These are phyloP conservation scores for Apolygus lucorum DNA, from an alignment of 1,140 invertebrate species.

Conservation along the genomic window DNA sequence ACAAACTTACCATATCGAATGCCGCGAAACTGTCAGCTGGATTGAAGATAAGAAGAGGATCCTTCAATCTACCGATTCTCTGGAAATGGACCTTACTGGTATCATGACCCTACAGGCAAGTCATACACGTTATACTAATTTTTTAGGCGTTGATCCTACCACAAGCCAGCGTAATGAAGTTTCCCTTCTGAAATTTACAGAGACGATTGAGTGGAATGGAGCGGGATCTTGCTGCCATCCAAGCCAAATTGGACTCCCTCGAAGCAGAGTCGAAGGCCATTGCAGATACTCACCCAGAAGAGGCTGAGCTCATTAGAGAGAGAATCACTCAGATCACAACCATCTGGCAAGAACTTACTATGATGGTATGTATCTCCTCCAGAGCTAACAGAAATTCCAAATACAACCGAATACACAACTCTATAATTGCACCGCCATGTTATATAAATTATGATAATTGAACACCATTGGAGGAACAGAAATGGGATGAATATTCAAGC, in stretches of 20 bases:
- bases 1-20: conserved; percentile 99
- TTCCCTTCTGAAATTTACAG: conserved; percentile 47
- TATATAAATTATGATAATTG: no score
- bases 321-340: conserved; percentile 77
- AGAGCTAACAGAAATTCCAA: conserved; percentile 10
- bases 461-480: no score
- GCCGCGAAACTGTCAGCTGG: conserved; percentile 96
- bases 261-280: conserved; percentile 87
- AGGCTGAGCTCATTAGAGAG: conserved; percentile 85
- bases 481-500: no score
- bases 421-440: no score
- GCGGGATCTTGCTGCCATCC: conserved; percentile 93
- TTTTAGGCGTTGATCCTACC: background rate
- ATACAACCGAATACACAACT: no score
- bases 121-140: background rate
- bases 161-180: background rate
- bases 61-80: conserved; percentile 73
- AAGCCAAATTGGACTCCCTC: conserved; percentile 88
- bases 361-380: conserved; percentile 72
- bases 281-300: conserved; percentile 88
- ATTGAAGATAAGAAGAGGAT: conserved; percentile 99
- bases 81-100: conserved; percentile 91
- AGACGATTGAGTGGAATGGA: conserved; percentile 94
- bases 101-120: conserved; percentile 64
- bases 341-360: conserved; percentile 93